Evolutionary conservation across 2,797 vertebrate genomes (phyloP), one percentile per base, ranked within the genome.

Genomic region (Todus mexicanus): DNA sequence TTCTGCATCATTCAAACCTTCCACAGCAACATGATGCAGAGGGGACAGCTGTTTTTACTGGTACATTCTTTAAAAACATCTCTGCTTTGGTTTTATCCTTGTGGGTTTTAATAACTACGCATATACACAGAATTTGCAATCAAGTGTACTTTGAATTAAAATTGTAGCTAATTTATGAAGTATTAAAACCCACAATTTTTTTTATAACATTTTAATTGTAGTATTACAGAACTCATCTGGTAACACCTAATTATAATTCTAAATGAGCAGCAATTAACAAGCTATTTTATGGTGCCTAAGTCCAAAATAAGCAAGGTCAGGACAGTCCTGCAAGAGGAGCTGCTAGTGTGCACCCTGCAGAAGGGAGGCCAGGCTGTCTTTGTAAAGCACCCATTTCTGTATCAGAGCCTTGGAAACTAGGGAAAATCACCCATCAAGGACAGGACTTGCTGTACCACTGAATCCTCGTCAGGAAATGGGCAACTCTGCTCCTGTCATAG

Each of bases 121-220:
- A 89, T 57, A 73, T 45, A 87, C 76, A 79, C 60, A 82, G 56
- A 95, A 73, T 61, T 37, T 84, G 56, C 83, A 89, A 87, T 90
- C 94, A 87, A 90, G 47, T 77, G 82, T 89, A 71, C 75, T 94
- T 29, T 87, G 87, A 94, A 96, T 95, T 93, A 92, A 94, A n/a
- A 94, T 93, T 94, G 96, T 96, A 93, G 95, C 89, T 84, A 80
- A 95, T 94, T 91, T 92, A 94, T 78, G 43, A 93, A 96, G 91
- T 95, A 93, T 92, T 96, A 95, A 96, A 93, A 96, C 60, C 87
- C 78, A 84, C 93, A 95, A 82, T 54, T 47, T 89, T 81, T 90
- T 95, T 91, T 87, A 68, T 93, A 92, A 90, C 79, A 76, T 91
- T 95, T 95, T 94, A 95, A 92, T 90, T 95, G 87, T 92, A 86